Evolutionary conservation across 2,797 vertebrate genomes (phyloP).

Genomic region (Manis javanica): DNA sequence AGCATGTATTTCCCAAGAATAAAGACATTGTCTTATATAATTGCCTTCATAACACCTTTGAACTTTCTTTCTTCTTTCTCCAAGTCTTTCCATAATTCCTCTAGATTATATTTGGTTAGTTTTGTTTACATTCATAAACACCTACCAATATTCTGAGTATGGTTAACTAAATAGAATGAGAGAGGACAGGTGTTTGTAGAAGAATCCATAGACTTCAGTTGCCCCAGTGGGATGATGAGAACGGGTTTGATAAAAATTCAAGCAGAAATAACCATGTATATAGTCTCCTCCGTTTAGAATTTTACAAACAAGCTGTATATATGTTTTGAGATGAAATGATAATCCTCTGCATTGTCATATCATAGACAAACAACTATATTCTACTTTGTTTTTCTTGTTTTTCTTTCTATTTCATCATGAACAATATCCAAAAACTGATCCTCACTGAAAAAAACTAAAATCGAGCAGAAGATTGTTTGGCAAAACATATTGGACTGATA

Average conservation of each 20-base stretch:
- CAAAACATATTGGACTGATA: conserved; percentile 69
- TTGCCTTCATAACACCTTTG: not conserved
- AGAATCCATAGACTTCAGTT: not conserved
- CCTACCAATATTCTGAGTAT: not conserved
- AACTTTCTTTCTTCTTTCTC: not conserved
- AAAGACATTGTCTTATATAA: not conserved
- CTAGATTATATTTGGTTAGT: not conserved
- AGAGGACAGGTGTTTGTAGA: not conserved
- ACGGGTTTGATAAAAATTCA: not conserved
- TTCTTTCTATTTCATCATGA: conserved; percentile 27
- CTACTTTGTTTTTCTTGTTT: conserved; percentile 28
- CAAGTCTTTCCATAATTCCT: not conserved
- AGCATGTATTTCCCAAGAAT: not conserved
- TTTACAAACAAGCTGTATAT: not conserved
- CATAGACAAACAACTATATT: not conserved
- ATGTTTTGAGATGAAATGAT: not conserved
- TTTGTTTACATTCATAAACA: not conserved
- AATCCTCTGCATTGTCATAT: not conserved
- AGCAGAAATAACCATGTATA: not conserved
- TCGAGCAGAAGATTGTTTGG: conserved; percentile 68
- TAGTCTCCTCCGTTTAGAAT: not conserved
- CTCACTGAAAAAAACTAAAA: conserved; percentile 61
- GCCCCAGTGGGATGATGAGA: not conserved
- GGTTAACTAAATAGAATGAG: not conserved
- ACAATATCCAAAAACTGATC: conserved; percentile 64